Conservation (phyloP, 2,888 invertebrate species). For the Mythimna impura region DNA sequence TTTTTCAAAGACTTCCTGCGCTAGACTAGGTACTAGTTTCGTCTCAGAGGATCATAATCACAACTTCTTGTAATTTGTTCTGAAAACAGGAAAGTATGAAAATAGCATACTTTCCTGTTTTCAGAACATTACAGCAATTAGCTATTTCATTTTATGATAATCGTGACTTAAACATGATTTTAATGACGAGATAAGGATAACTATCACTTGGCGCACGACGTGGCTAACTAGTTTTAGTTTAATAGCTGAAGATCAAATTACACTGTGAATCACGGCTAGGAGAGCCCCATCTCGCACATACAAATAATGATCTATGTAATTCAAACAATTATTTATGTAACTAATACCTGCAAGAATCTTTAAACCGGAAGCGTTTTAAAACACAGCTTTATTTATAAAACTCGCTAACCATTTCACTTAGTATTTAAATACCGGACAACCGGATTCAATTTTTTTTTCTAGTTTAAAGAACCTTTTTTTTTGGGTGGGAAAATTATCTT, state of each 20-base stretch:
- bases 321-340: conserved; percentile 5
- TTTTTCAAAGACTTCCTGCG: conserved; percentile 3
- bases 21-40: too few relatives aligned
- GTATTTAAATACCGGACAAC: too few relatives aligned
- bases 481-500: too few relatives aligned
- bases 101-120: too few relatives aligned
- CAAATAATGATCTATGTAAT: conserved; percentile 5
- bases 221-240: conserved; percentile 30
- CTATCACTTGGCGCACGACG: not conserved
- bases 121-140: conserved; percentile 13
- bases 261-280: conserved; percentile 18
- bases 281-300: not conserved
- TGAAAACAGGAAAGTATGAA: conserved; percentile 29
- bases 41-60: conserved; percentile 1
- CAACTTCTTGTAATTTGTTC: conserved; percentile 21
- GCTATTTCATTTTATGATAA: conserved; percentile 47
- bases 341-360: not conserved
- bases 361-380: not conserved
- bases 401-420: too few relatives aligned
- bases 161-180: conserved; percentile 31
- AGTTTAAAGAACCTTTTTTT: too few relatives aligned
- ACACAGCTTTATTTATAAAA: too few relatives aligned
- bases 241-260: conserved; percentile 36
- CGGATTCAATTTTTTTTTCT: too few relatives aligned
- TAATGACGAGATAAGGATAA: conserved; percentile 31